A percentile compares a stretch with the other conserved stretches of the same genome.
Conservation (phyloP, 1,140 invertebrate genomes). For the Sycobia sp. region DNA sequence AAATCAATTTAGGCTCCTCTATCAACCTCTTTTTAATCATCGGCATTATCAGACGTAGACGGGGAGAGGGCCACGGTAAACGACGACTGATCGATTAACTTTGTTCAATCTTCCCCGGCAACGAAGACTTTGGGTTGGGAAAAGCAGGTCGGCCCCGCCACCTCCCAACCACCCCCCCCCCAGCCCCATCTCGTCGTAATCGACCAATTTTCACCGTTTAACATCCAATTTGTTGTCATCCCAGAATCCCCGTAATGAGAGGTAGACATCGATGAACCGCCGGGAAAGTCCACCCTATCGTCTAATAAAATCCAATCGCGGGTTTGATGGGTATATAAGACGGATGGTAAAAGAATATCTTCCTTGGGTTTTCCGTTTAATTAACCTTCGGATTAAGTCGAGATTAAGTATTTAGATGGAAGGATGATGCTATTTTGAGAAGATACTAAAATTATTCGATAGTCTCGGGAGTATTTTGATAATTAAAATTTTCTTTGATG, state of each 20-base stretch:
- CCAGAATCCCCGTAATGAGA: conserved; percentile 38
- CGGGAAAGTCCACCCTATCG: conserved; percentile 28
- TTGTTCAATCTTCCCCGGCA: conserved; percentile 31
- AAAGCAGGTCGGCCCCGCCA: conserved; percentile 47
- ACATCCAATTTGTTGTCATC: conserved; percentile 55
- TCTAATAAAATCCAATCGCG: conserved; percentile 35
- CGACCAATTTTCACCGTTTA: conserved; percentile 55
- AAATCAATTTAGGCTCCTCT: too few species aligned
- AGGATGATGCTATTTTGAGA: too few species aligned
- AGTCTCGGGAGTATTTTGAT: conserved; percentile 13
- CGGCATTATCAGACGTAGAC: conserved; percentile 8
- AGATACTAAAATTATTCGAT: too few species aligned
- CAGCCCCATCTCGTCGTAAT: conserved; percentile 51
- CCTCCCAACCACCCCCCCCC: too few species aligned
- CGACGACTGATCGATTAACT: conserved; percentile 34
- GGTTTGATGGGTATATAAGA: conserved; percentile 17
- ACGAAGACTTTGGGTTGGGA: conserved; percentile 47
- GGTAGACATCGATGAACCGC: conserved; percentile 25
- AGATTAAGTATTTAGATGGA: too few species aligned
- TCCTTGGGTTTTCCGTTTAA: conserved; percentile 5
- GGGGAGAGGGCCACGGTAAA: too few species aligned
- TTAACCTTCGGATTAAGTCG: too few species aligned
- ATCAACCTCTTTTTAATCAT: conserved; percentile 26
- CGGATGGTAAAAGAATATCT: conserved; percentile 28
- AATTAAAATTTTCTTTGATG: conserved; percentile 13